phyloP scores from a whole-genome alignment of 2,797 vertebrate genomes.

The Okamejei kenojei region DNA sequence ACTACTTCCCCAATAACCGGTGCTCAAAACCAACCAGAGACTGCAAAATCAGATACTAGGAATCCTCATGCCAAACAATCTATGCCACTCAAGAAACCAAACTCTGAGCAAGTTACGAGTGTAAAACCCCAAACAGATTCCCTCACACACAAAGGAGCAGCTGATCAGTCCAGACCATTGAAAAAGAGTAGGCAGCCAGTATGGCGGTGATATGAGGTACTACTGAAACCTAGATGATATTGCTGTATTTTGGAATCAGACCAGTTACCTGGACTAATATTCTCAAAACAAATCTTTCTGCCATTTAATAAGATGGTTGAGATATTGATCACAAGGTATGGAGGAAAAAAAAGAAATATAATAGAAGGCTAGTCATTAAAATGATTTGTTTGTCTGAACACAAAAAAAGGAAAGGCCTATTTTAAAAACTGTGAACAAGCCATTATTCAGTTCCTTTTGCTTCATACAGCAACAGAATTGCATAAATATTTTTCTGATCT shows the following conservation, averaged over 20 bases:
- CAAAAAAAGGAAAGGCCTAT: constrained; percentile 20
- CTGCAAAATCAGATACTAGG: not conserved
- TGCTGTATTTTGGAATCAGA: not conserved
- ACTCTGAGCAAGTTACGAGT: not conserved
- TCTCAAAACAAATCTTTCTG: not conserved
- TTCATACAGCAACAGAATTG: not conserved
- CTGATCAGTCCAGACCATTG: not conserved
- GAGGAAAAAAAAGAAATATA: not conserved
- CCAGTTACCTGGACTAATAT: not conserved
- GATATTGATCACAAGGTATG: not conserved
- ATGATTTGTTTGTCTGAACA: constrained; percentile 9
- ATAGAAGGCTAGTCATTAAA: not conserved
- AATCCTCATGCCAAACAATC: constrained; percentile 28
- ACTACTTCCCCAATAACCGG: not conserved
- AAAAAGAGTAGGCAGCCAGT: not conserved
- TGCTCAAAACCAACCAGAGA: not conserved
- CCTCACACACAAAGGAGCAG: not conserved
- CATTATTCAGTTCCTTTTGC: constrained; percentile 25
- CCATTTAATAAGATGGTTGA: not conserved
- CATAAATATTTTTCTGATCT: constrained; percentile 27
- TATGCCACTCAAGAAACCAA: constrained; percentile 10
- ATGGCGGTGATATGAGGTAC: not conserved
- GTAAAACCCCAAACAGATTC: constrained; percentile 5
- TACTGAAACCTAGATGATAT: not conserved
- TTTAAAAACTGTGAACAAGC: constrained; percentile 28